Percentiles rank a stretch among this genome's conserved stretches.
These are phyloP conservation scores for Tetheella fluctuosa DNA, from an alignment of 2,888 invertebrate genomes.

Conservation along the genomic window DNA sequence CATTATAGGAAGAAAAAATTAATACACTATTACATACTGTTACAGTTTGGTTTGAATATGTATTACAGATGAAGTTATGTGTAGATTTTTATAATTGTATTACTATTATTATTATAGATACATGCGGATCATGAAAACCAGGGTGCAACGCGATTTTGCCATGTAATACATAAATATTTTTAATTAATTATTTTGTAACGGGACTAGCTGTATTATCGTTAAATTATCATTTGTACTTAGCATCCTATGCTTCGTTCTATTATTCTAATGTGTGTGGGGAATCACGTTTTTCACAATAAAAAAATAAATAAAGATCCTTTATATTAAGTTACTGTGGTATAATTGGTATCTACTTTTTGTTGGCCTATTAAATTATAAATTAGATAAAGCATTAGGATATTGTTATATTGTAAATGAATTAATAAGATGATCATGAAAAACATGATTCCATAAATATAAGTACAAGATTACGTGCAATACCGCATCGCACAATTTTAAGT, in stretches of 20 bases:
- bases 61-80: constrained; percentile 82
- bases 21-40: constrained; percentile 82
- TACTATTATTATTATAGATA: constrained; percentile 80
- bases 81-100: constrained; percentile 77
- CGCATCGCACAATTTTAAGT: constrained; percentile 75
- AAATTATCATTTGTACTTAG: constrained; percentile 82
- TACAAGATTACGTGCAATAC: constrained; percentile 65
- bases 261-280: constrained; percentile 79
- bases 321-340: not conserved
- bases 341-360: not conserved
- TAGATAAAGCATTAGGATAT: constrained; percentile 16
- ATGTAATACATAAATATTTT: constrained; percentile 57
- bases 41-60: constrained; percentile 84
- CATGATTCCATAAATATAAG: constrained; percentile 68
- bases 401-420: not conserved
- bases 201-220: constrained; percentile 79
- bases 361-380: constrained; percentile 12
- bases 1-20: constrained; percentile 83
- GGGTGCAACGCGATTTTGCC: constrained; percentile 78
- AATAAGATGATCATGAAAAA: constrained; percentile 46
- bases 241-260: constrained; percentile 78
- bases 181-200: constrained; percentile 64
- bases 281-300: constrained; percentile 67
- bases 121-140: constrained; percentile 82
- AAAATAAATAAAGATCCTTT: constrained; percentile 18